Conservation (phyloP, 1,140 invertebrate genomes). For the Steinernema feltiae region DNA sequence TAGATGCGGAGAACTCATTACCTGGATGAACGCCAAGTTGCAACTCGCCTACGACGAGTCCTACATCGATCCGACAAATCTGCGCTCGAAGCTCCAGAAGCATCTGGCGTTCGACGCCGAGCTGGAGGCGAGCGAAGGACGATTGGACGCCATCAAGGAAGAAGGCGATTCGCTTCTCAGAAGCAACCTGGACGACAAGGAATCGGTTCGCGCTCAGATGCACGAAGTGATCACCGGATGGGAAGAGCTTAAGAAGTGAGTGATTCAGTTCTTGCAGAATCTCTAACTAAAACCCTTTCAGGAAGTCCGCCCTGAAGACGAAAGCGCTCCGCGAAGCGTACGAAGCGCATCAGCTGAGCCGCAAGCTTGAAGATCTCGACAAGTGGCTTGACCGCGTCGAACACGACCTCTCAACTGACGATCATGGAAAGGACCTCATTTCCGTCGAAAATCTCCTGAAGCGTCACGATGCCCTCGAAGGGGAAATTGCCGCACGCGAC, state of each 20-base stretch:
- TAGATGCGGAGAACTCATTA: conserved; percentile 62
- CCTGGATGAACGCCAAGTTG: conserved; percentile 85
- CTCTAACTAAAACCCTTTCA: conserved; percentile 22
- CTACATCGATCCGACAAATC: conserved; percentile 82
- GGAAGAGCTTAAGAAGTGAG: conserved; percentile 39
- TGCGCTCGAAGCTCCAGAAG: conserved; percentile 93
- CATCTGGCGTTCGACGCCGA: conserved; percentile 92
- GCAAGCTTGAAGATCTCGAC: conserved; percentile 80
- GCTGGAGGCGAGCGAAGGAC: conserved; percentile 77
- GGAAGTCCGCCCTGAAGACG: conserved; percentile 45
- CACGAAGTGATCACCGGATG: conserved; percentile 44
- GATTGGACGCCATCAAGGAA: conserved; percentile 73
- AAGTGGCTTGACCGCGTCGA: conserved; percentile 83
- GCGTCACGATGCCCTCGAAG: conserved; percentile 44
- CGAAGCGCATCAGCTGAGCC: conserved; percentile 73
- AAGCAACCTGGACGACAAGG: conserved; percentile 42
- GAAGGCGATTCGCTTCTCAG: conserved; percentile 63
- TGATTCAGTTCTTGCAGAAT: not conserved
- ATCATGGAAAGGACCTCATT: conserved; percentile 73
- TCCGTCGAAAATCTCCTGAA: conserved; percentile 77
- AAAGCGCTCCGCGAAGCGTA: conserved; percentile 41
- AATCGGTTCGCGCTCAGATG: conserved; percentile 40
- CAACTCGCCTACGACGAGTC: conserved; percentile 84
- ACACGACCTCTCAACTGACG: conserved; percentile 72
- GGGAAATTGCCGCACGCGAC: conserved; percentile 44